phyloP scores from a whole-genome alignment of 2,888 invertebrate species.

The Sepioteuthis lessoniana region DNA sequence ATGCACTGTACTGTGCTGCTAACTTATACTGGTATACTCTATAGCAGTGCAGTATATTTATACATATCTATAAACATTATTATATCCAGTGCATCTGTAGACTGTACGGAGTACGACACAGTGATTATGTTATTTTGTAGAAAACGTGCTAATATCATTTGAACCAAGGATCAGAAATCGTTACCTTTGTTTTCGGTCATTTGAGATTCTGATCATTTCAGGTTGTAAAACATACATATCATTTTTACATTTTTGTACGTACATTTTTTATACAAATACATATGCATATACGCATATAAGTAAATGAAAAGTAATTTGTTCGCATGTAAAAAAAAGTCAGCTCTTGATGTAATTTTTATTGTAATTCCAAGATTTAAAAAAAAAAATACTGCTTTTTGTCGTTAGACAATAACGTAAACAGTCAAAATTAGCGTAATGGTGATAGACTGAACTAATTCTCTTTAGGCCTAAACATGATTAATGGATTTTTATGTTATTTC shows the following conservation, averaged over 20 bases:
- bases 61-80: not conserved
- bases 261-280: not conserved
- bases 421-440: not conserved
- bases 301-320: not conserved
- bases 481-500: not conserved
- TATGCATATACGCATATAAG: not conserved
- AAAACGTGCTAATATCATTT: not conserved
- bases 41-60: not conserved
- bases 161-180: not conserved
- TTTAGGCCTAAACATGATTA: not conserved
- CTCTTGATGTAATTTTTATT: not conserved
- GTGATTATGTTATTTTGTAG: not conserved
- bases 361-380: not conserved
- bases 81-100: not conserved
- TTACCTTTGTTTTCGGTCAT: not conserved
- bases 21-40: not conserved
- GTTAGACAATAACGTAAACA: not conserved
- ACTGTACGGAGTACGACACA: not conserved
- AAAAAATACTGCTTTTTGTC: not conserved
- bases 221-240: conserved; percentile 13
- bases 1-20: not conserved
- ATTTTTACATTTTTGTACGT: not conserved
- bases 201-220: not conserved
- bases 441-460: not conserved
- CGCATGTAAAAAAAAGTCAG: not conserved